Base-by-base conservation (phyloP, 2,797 vertebrate species). In the Bradypodion pumilum region DNA sequence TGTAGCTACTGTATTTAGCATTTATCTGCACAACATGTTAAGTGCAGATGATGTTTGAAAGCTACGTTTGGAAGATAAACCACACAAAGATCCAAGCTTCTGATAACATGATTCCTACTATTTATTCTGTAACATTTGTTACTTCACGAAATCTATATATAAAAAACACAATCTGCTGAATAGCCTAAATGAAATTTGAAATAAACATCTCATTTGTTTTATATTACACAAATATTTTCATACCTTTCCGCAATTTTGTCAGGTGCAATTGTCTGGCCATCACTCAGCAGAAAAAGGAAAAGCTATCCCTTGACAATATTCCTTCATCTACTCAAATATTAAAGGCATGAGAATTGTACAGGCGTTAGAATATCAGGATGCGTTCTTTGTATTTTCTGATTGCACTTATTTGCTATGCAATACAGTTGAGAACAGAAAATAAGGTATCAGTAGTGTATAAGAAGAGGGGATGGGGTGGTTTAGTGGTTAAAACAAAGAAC, bases 1-100 rank as follows among this genome's bases (percentile, higher is more conserved):
- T 96, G 98, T 97, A 97, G 97, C 90, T 94, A 96, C 96, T 96
- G 96, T 97, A 96, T 94, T 98, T 96, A 97, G 97, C 95, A 97
- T 97, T 97, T 97, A 96, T 96, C 96, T 95, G 95, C 95, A 97
- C 97, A 96, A 96, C 96, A 95, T 94, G 96, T 96, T 96, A 96
- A 96, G 95, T 93, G 96, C 94, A 96, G 91, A 90, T 91, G 95
- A 94, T 91, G 87, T 93, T 95, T 94, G 94, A 91, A 91, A 95
- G 95, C 91, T 94, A 89, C 93, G 96, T 96, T 96, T 91, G 90
- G 93, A 93, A 94, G 95, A 95, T 94, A 95, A 93, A 94, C 35
- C 82, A 93, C 83, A 96, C 96, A 97, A 89, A 79, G 56, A 74
- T 87, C 86, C 91, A 76, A 89, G 6, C 81, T 92, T 90, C 62